These are phyloP conservation scores for Sinonovacula constricta DNA, from an alignment of 1,140 invertebrate species.

Conservation along the genomic window DNA sequence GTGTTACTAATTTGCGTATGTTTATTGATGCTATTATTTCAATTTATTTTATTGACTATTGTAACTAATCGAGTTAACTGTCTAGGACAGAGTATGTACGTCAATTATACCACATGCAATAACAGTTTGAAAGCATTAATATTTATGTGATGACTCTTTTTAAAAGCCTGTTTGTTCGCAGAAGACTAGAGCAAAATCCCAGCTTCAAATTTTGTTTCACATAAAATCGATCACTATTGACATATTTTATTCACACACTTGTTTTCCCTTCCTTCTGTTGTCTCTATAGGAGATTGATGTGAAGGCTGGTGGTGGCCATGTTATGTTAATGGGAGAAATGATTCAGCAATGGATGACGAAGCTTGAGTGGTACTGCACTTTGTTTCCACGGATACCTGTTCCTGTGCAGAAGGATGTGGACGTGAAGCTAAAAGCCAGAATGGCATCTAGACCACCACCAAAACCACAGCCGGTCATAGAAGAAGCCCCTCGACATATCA, in stretches of 20 bases:
- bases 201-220: too few species aligned
- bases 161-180: constrained; percentile 48
- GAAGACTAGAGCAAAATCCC: constrained; percentile 66
- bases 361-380: constrained; percentile 94
- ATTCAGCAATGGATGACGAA: constrained; percentile 96
- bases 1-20: too few species aligned
- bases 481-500: constrained; percentile 71
- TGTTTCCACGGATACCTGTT: constrained; percentile 99
- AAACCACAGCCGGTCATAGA: constrained; percentile 8
- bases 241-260: too few species aligned
- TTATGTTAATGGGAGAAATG: constrained; percentile 96
- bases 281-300: constrained; percentile 91
- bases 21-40: too few species aligned
- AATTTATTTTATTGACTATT: too few species aligned
- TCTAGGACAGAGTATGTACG: too few species aligned
- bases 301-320: constrained; percentile 96
- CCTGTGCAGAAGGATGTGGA: constrained; percentile 90
- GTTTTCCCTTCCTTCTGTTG: too few species aligned
- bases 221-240: too few species aligned
- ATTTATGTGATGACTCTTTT: too few species aligned
- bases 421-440: constrained; percentile 65
- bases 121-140: too few species aligned
- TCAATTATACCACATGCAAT: too few species aligned
- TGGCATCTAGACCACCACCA: constrained; percentile 3
- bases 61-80: too few species aligned